These are phyloP conservation scores for Himalopsyche tibetana DNA, from an alignment of 2,888 invertebrate species.

Conservation along the genomic window DNA sequence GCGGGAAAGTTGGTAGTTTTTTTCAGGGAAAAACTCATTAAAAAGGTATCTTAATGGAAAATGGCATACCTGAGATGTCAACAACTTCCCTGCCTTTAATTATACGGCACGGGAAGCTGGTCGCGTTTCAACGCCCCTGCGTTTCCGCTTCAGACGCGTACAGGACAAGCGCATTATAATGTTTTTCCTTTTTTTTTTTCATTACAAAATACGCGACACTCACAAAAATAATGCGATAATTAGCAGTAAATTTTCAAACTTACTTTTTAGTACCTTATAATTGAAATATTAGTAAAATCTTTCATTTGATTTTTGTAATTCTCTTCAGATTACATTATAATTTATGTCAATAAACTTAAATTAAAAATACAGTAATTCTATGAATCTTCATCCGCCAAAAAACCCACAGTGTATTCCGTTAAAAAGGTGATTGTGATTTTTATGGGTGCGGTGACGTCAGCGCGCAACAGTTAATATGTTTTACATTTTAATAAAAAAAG, in stretches of 20 bases:
- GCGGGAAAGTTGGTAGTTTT: conserved; percentile 21
- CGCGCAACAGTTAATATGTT: no score
- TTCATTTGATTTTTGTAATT: no score
- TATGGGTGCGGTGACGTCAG: no score
- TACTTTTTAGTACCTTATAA: no score
- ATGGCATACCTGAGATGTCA: conserved; percentile 52
- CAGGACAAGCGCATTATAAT: conserved; percentile 9
- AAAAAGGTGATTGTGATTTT: no score
- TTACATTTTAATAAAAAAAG: no score
- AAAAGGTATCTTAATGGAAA: conserved; percentile 59
- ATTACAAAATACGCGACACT: not conserved
- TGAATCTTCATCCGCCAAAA: no score
- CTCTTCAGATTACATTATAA: no score
- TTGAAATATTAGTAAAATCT: no score
- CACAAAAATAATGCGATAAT: not conserved
- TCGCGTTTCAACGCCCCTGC: conserved; percentile 49
- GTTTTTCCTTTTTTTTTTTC: not conserved
- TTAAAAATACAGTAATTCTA: no score
- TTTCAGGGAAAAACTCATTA: conserved; percentile 18
- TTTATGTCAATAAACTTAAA: no score
- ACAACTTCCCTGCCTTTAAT: conserved; percentile 53
- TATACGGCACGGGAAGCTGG: conserved; percentile 56
- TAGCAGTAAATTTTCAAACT: not conserved
- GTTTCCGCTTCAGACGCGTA: conserved; percentile 22
- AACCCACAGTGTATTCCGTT: no score